Conservation (phyloP, 2,888 invertebrate genomes). For the Pseudolycoriella hygida region DNA sequence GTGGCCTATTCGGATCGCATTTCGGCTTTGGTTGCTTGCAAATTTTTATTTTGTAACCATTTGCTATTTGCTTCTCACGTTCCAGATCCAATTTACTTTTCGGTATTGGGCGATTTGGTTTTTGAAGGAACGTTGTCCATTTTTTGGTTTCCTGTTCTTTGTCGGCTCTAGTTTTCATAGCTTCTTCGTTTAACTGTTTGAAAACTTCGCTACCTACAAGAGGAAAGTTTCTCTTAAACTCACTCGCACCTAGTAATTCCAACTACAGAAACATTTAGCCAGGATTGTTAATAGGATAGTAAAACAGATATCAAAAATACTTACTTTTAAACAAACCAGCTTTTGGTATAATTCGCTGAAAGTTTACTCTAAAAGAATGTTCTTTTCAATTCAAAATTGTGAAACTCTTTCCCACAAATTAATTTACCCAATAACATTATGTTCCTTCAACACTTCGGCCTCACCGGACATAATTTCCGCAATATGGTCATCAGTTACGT, state of each 20-base stretch:
- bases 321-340: constrained; percentile 36
- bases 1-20: constrained; percentile 13
- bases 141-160: constrained; percentile 38
- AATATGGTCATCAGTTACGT: constrained; percentile 45
- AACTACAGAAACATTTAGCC: too few relatives aligned
- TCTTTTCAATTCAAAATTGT: neutral
- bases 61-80: constrained; percentile 20
- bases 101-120: constrained; percentile 51
- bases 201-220: constrained; percentile 38
- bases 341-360: constrained; percentile 47
- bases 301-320: too few relatives aligned
- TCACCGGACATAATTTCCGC: constrained; percentile 49
- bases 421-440: constrained; percentile 46
- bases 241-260: too few relatives aligned
- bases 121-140: constrained; percentile 60
- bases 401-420: neutral
- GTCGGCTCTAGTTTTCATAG: constrained; percentile 31
- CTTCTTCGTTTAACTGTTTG: constrained; percentile 40
- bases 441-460: constrained; percentile 45
- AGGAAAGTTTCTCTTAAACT: constrained; percentile 19
- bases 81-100: constrained; percentile 18
- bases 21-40: constrained; percentile 32
- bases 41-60: constrained; percentile 28
- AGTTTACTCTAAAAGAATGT: constrained; percentile 39
- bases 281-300: too few relatives aligned